A percentile compares a stretch with the other conserved stretches of the same genome.
Conservation (phyloP, 2,888 invertebrate species). For the Orchesella flavescens region DNA sequence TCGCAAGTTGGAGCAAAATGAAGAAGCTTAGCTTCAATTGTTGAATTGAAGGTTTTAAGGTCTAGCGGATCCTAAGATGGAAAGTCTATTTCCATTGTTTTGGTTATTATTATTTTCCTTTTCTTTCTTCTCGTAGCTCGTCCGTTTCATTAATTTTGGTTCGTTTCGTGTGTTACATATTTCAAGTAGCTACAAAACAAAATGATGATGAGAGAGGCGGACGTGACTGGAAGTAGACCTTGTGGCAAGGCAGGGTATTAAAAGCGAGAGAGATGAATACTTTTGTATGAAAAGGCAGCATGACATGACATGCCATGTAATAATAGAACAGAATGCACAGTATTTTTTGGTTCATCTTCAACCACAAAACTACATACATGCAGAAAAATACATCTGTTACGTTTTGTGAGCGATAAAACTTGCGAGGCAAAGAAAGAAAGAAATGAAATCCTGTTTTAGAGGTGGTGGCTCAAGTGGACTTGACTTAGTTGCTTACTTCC, state of each 20-base stretch:
- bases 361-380: not conserved
- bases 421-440: not conserved
- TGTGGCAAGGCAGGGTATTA: conserved; percentile 36
- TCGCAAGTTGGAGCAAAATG: too few relatives aligned
- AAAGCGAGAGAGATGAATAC: conserved; percentile 1
- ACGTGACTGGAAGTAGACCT: conserved; percentile 50
- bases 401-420: conserved; percentile 4
- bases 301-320: not conserved
- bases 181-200: not conserved
- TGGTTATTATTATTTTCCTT: conserved; percentile 18
- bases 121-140: not conserved
- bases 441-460: conserved; percentile 30
- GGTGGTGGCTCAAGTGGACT: not conserved
- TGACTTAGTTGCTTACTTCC: conserved; percentile 9
- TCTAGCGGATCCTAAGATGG: conserved; percentile 30
- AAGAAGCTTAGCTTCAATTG: too few relatives aligned
- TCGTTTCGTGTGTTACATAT: conserved; percentile 8
- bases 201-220: conserved; percentile 26
- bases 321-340: conserved; percentile 14
- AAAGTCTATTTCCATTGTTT: not conserved
- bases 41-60: too few relatives aligned
- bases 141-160: conserved; percentile 24
- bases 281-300: not conserved
- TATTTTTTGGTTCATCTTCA: not conserved
- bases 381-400: conserved; percentile 7